Percentiles rank a stretch among this genome's conserved stretches.
Conservation (phyloP, 2,888 invertebrate species). For the Drosophila seclusa region DNA sequence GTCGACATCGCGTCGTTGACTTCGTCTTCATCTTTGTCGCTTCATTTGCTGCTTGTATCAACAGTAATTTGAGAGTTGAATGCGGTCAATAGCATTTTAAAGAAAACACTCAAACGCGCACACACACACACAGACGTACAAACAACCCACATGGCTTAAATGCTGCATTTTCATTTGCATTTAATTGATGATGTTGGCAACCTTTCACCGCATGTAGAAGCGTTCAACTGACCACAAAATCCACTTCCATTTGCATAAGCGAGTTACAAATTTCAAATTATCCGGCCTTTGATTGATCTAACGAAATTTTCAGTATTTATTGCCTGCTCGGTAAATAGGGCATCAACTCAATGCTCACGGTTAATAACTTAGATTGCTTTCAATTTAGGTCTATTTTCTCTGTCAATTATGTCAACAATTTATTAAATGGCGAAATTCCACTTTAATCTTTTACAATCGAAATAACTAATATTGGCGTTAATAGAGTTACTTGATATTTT, state of each 20-base stretch:
- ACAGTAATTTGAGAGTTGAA: slow-evolving; percentile 56
- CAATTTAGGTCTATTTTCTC: not conserved
- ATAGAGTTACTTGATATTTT: not conserved
- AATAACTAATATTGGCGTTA: not conserved
- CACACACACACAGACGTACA: not conserved
- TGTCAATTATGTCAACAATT: not conserved
- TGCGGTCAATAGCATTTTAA: slow-evolving; percentile 70
- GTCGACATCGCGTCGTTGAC: slow-evolving; percentile 22
- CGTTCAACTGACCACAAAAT: slow-evolving; percentile 14
- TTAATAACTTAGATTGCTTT: not conserved
- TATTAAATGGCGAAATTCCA: not conserved
- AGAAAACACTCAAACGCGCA: slow-evolving; percentile 4
- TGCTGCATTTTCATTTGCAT: slow-evolving; percentile 22
- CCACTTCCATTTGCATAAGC: slow-evolving; percentile 56
- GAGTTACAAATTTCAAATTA: slow-evolving; percentile 32
- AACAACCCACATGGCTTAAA: slow-evolving; percentile 10
- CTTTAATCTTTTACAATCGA: not conserved
- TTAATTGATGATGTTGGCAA: slow-evolving; percentile 25
- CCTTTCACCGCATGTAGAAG: not conserved
- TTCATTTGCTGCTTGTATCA: slow-evolving; percentile 54
- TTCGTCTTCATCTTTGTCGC: slow-evolving; percentile 52
- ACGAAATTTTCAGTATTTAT: slow-evolving; percentile 25
- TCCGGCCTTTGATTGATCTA: slow-evolving; percentile 18
- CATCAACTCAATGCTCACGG: not conserved
- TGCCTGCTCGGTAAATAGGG: not conserved